A percentile compares a stretch with the other conserved stretches of the same genome.
These are phyloP conservation scores for Beris morrisii DNA, from an alignment of 2,888 invertebrate genomes.

Conservation along the genomic window DNA sequence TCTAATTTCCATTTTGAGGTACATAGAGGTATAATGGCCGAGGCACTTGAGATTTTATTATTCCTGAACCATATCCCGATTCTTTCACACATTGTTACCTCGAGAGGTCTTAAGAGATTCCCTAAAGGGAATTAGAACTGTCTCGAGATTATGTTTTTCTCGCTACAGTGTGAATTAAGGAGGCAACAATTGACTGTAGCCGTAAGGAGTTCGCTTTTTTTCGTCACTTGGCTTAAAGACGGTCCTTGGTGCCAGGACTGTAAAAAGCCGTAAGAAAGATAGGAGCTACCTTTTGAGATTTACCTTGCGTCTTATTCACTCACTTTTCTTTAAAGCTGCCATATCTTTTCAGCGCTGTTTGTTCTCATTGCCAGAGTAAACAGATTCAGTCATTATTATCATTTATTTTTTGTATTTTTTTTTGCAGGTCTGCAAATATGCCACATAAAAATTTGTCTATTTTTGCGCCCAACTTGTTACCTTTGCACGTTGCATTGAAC, in stretches of 20 bases:
- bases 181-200: conserved; percentile 22
- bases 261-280: conserved; percentile 8
- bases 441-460: conserved; percentile 30
- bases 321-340: not conserved
- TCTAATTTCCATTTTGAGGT: conserved; percentile 31
- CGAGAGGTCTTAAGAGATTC: conserved; percentile 19
- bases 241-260: conserved; percentile 15
- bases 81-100: conserved; percentile 31
- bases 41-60: conserved; percentile 30
- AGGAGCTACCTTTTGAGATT: conserved; percentile 6
- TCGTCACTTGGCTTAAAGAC: not conserved
- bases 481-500: conserved; percentile 10
- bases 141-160: conserved; percentile 30
- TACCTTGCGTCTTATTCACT: conserved; percentile 17
- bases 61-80: conserved; percentile 20
- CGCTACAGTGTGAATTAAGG: conserved; percentile 27
- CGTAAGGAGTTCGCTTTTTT: not conserved
- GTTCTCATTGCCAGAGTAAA: conserved; percentile 9
- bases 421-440: conserved; percentile 1
- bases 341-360: conserved; percentile 5
- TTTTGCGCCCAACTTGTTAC: conserved; percentile 26
- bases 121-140: conserved; percentile 26
- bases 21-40: not conserved
- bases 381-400: not conserved
- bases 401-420: conserved; percentile 12